Percentiles rank a stretch among this genome's conserved stretches.
Evolutionary conservation across 2,888 invertebrate genomes (phyloP).

Genomic region (Hartigia nigra): DNA sequence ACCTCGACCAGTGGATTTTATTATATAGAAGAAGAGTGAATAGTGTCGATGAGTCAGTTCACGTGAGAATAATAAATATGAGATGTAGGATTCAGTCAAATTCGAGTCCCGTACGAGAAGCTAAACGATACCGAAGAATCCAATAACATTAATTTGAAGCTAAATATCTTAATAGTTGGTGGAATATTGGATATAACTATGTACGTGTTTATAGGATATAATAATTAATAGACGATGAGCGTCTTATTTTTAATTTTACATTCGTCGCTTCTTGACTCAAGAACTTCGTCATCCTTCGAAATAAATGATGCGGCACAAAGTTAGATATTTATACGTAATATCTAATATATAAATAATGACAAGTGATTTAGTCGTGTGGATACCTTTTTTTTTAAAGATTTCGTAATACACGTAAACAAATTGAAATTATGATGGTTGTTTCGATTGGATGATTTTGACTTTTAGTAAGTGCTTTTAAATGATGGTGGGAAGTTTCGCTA

Average conservation of each 20-base stretch:
- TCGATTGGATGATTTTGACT: neutral
- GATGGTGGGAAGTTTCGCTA: too few species aligned
- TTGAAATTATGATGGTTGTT: neutral
- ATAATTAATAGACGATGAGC: neutral
- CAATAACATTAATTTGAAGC: neutral
- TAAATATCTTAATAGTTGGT: neutral
- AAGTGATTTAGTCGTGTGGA: neutral
- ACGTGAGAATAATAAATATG: neutral
- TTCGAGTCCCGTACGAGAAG: neutral
- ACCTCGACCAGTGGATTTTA: neutral
- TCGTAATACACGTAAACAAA: neutral
- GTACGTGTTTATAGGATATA: neutral
- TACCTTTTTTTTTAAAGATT: neutral
- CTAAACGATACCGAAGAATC: neutral
- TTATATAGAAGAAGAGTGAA: neutral
- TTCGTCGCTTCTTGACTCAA: neutral
- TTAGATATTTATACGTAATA: neutral
- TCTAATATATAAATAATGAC: neutral
- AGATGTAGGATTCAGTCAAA: neutral
- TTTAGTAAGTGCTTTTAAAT: neutral
- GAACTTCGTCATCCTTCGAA: conserved; percentile 1
- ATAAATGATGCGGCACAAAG: neutral
- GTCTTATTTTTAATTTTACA: neutral
- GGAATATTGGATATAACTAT: neutral
- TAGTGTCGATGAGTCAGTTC: neutral